A percentile compares a stretch with the other conserved stretches of the same genome.
These are phyloP conservation scores for Brachionus calyciflorus DNA, from an alignment of 1,140 invertebrate species.

Conservation along the genomic window DNA sequence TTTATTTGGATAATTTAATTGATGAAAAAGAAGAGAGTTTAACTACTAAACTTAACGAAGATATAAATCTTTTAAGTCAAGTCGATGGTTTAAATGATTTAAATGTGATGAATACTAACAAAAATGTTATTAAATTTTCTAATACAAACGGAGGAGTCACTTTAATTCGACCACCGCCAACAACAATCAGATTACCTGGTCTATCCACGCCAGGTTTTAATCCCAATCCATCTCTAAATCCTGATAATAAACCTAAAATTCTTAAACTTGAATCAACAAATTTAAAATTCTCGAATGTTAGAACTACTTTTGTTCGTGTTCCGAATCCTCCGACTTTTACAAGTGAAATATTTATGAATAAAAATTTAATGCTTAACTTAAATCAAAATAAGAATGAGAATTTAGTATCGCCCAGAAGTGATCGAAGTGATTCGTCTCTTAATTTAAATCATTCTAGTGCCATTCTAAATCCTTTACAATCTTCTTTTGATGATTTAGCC, in stretches of 20 bases:
- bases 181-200: neutral
- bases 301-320: conserved; percentile 1
- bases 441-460: conserved; percentile 12
- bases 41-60: neutral
- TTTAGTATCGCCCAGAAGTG: conserved; percentile 8
- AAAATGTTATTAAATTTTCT: conserved; percentile 1
- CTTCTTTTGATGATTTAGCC: conserved; percentile 16
- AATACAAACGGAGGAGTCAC: neutral
- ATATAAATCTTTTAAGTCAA: conserved; percentile 12
- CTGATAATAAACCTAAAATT: neutral
- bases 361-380: neutral
- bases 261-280: conserved; percentile 7
- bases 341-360: neutral
- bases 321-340: neutral
- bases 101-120: neutral
- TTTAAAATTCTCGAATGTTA: conserved; percentile 10
- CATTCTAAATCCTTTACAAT: conserved; percentile 26
- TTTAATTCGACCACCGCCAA: neutral
- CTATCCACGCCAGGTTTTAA: neutral
- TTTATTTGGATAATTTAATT: conserved; percentile 41
- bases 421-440: conserved; percentile 41
- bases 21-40: conserved; percentile 18
- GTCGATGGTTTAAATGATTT: conserved; percentile 35
- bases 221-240: neutral
- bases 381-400: neutral